A percentile compares a stretch with the other conserved stretches of the same genome.
Conservation (phyloP, 2,113 vertebrate genomes). For the Holacanthus passer region DNA sequence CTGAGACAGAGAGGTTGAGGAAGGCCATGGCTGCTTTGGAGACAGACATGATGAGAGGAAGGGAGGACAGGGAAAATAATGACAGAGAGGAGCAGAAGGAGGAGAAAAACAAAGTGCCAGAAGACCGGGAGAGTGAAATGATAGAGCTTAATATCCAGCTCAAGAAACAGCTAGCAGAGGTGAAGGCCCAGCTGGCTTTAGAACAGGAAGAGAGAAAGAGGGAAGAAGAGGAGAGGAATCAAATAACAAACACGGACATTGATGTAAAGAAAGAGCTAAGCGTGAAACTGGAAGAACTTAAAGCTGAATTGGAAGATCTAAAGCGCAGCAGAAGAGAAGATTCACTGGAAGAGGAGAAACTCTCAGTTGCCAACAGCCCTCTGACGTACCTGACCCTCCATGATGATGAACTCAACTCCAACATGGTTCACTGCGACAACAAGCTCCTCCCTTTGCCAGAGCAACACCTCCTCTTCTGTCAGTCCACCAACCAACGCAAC, state of each 20-base stretch:
- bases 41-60: conserved; percentile 54
- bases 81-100: conserved; percentile 42
- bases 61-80: conserved; percentile 40
- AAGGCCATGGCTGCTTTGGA: conserved; percentile 71
- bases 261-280: conserved; percentile 63
- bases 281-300: conserved; percentile 72
- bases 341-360: conserved; percentile 52
- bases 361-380: conserved; percentile 60
- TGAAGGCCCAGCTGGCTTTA: conserved; percentile 76
- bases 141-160: conserved; percentile 77
- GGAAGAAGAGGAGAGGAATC: conserved; percentile 62
- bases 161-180: conserved; percentile 73
- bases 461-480: conserved; percentile 69
- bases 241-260: conserved; percentile 21
- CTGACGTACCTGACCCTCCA: conserved; percentile 75
- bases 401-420: conserved; percentile 69
- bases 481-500: conserved; percentile 76
- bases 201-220: conserved; percentile 75
- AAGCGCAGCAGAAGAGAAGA: conserved; percentile 43
- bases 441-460: conserved; percentile 63
- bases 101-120: conserved; percentile 31
- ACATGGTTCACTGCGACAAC: conserved; percentile 49
- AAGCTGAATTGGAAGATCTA: conserved; percentile 75
- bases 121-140: conserved; percentile 74
- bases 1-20: conserved; percentile 70